Conservation (phyloP, 2,888 invertebrate genomes). For the Metalampra italica region DNA sequence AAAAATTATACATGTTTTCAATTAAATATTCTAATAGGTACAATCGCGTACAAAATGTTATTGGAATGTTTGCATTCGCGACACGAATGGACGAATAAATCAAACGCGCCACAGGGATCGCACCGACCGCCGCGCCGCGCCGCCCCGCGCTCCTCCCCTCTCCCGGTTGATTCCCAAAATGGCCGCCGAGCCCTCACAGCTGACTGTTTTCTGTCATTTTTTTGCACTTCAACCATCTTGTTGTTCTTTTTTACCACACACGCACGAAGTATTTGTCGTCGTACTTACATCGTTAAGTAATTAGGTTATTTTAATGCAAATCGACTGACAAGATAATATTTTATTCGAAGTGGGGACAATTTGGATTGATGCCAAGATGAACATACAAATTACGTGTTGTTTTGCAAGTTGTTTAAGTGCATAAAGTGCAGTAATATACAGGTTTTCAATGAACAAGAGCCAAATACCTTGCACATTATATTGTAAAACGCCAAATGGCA, state of each 20-base stretch:
- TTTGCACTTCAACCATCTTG: conserved; percentile 55
- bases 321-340: conserved; percentile 16
- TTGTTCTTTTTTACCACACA: conserved; percentile 29
- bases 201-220: conserved; percentile 45
- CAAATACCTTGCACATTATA: background rate
- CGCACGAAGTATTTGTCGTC: background rate
- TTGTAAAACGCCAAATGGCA: too few relatives aligned
- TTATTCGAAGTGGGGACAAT: conserved; percentile 7
- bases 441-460: too few relatives aligned
- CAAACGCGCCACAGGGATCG: conserved; percentile 40
- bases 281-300: conserved; percentile 25
- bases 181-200: conserved; percentile 58
- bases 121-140: conserved; percentile 27
- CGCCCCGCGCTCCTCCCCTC: conserved; percentile 36
- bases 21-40: conserved; percentile 20
- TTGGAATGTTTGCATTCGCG: conserved; percentile 31
- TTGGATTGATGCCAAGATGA: conserved; percentile 34
- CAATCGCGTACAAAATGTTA: conserved; percentile 43
- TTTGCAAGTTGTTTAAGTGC: conserved; percentile 4
- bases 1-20: too few relatives aligned
- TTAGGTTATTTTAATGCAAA: conserved; percentile 16
- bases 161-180: conserved; percentile 55
- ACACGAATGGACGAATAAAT: conserved; percentile 55
- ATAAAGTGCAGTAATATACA: background rate
- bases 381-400: conserved; percentile 19